phyloP scores from a whole-genome alignment of 92 coral and sea anemone species.

The Siderastrea radians region DNA sequence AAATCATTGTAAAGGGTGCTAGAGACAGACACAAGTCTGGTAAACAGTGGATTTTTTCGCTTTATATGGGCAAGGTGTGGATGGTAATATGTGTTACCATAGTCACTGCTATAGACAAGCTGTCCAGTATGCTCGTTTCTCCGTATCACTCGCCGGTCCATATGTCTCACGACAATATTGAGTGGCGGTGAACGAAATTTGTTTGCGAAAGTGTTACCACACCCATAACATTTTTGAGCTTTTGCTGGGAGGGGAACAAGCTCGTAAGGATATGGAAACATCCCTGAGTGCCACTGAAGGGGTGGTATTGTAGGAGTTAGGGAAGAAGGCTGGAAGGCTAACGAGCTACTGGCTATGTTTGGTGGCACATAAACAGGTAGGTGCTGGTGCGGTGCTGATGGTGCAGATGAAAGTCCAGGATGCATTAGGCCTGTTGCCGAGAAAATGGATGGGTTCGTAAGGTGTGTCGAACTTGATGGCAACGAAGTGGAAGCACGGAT shows the following conservation, averaged over 20 bases:
- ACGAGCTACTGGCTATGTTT: conserved; percentile 2
- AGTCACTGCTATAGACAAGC: conserved; percentile 48
- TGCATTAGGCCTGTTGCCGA: background rate
- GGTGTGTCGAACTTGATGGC: no score
- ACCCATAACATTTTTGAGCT: conserved; percentile 61
- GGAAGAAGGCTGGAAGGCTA: background rate
- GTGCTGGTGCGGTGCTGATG: background rate
- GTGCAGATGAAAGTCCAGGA: background rate
- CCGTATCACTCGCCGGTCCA: conserved; percentile 31
- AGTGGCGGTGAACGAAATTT: conserved; percentile 39
- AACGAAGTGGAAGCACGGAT: no score
- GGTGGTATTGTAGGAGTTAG: conserved; percentile 1
- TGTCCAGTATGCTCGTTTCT: conserved; percentile 55
- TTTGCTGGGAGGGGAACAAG: conserved; percentile 30
- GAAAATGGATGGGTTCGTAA: no score
- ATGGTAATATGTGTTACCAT: conserved; percentile 63
- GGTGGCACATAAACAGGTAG: conserved; percentile 9
- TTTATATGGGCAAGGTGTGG: conserved; percentile 46
- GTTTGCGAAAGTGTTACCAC: conserved; percentile 40
- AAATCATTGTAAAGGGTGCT: no score
- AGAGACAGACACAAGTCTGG: conserved; percentile 20
- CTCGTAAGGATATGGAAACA: conserved; percentile 72
- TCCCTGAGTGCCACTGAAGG: conserved; percentile 64
- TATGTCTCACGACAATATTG: conserved; percentile 60
- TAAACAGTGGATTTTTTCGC: conserved; percentile 68